Base-by-base conservation (phyloP, 53 echinoderm and acorn worm genomes). In the Paelopatides confundens region DNA sequence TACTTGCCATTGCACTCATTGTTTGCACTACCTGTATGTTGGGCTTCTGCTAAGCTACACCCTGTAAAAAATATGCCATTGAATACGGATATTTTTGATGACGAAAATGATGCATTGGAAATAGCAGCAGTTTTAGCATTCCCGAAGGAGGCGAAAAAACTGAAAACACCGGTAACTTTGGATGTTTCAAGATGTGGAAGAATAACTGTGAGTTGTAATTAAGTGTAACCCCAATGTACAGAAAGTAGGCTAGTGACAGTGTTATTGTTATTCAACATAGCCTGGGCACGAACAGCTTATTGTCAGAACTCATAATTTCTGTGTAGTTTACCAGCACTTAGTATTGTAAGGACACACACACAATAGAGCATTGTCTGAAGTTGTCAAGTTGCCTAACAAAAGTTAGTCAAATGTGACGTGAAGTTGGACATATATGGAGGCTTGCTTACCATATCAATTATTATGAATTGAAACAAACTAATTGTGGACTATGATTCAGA, bases 1-100 rank as follows among this genome's bases (percentile, higher is more conserved):
- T 96, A 93, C 58, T 64, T 96, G 29, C 93, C 96, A 65, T 82
- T 96, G 50, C 93, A 96, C 50, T 89, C 96, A 18, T 84, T 93
- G 85, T 88, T 96, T 65, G 96, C 93, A 23, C 89, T 96, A 27
- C 96, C 96, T 37, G 96, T 96, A 30, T 91, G 93, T 58, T 96
- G 93, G 96, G 96, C 93, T 24, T 81, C 96, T 28, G 96, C 92
- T 23, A 96, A 81, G 92, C 85, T 93, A 54, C 76, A 69, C 13
- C 93, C 96, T 1, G 90, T 87, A 0, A 93, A 90, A 15, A 88
- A 92, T 69, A 87, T 76, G 68, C 93, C 93, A 11, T 62, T 93
- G 77, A 96, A 96, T 85, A 87, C 90, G 81, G 93, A 93, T 23
- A 87, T 96, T 68, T 96, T 93, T 70, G 93, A 93, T 32, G 85